phyloP scores from a whole-genome alignment of 1,140 invertebrate species.

The Eriocheir sinensis region DNA sequence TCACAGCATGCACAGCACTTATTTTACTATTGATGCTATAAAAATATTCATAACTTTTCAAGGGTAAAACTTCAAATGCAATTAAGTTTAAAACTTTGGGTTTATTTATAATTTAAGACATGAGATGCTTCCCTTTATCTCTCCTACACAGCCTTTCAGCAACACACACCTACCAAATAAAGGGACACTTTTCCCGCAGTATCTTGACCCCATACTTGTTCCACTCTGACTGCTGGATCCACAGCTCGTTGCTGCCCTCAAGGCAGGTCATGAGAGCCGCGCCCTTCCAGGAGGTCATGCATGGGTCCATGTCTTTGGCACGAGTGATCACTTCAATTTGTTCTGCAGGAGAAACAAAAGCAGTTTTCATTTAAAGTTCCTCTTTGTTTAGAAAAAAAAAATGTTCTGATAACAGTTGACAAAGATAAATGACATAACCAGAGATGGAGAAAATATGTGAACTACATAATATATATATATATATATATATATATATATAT shows the following conservation, averaged over 20 bases:
- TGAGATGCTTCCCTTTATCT: background rate
- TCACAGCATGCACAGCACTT: too few species aligned
- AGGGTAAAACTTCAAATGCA: background rate
- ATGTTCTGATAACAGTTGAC: too few species aligned
- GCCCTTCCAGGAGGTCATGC: slow-evolving; percentile 95
- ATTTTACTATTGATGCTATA: background rate
- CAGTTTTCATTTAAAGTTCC: background rate
- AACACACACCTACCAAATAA: slow-evolving; percentile 82
- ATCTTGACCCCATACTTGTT: slow-evolving; percentile 91
- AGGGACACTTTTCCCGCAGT: slow-evolving; percentile 89
- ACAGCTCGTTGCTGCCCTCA: slow-evolving; percentile 96
- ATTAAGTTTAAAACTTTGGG: background rate
- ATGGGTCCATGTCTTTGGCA: slow-evolving; percentile 94
- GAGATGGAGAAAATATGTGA: too few species aligned
- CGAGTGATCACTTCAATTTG: slow-evolving; percentile 91
- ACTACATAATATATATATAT: background rate
- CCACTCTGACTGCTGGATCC: slow-evolving; percentile 95
- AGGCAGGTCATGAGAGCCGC: slow-evolving; percentile 95
- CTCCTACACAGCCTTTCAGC: background rate
- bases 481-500: slow-evolving; percentile 16
- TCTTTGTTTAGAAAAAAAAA: background rate
- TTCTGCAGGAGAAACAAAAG: slow-evolving; percentile 82
- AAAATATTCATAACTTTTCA: background rate
- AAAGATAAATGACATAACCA: too few species aligned
- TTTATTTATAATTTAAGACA: background rate